Evolutionary conservation across 2,888 invertebrate genomes (phyloP).

Genomic region (Caenorhabditis sulstoni): DNA sequence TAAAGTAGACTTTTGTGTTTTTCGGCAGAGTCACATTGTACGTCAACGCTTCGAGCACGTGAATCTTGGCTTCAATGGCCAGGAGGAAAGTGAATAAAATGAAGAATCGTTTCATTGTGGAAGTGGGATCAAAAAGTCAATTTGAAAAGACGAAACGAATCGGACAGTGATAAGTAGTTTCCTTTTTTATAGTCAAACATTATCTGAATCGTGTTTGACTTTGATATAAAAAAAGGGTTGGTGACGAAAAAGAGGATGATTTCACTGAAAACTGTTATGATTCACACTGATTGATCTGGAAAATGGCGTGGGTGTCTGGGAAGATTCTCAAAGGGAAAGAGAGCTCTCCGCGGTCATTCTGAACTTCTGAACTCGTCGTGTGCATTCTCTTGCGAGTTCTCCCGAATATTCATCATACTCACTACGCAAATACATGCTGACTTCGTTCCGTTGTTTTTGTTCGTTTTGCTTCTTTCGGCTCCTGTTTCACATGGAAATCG

Average conservation of each 20-base stretch:
- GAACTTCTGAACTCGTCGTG: no score
- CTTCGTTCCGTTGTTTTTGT: neutral
- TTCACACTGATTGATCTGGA: no score
- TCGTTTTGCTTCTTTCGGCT: conserved; percentile 7
- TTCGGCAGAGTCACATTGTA: conserved; percentile 5
- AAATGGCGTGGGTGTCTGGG: no score
- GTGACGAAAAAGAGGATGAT: no score
- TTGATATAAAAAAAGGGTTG: no score
- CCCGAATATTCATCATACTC: neutral
- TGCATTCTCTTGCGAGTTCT: no score
- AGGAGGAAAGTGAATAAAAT: neutral
- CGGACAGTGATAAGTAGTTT: neutral
- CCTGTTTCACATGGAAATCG: conserved; percentile 15
- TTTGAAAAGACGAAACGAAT: neutral
- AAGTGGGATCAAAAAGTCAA: no score
- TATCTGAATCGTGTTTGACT: no score
- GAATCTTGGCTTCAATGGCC: conserved; percentile 4
- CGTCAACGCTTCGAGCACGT: neutral
- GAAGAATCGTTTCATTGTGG: no score
- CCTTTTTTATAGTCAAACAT: neutral
- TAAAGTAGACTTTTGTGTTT: conserved; percentile 21
- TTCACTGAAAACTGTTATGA: no score
- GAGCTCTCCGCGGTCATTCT: no score
- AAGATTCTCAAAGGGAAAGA: no score
- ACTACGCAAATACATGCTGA: neutral